phyloP scores from a whole-genome alignment of 2,888 invertebrate species.

The Alsophila aescularia region DNA sequence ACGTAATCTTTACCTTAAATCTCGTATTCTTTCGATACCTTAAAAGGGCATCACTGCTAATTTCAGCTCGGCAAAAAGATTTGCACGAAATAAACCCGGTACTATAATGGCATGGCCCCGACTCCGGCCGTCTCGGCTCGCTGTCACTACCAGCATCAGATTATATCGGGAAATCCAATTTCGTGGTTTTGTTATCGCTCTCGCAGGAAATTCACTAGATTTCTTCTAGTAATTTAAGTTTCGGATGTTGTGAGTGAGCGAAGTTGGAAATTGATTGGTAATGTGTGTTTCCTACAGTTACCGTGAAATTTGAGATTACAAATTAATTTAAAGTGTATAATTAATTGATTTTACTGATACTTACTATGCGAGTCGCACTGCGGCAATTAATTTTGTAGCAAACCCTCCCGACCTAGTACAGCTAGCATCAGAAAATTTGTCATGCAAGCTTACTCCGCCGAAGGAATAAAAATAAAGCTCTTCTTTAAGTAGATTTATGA shows the following conservation, averaged over 20 bases:
- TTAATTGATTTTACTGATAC: too few relatives aligned
- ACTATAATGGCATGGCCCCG: constrained; percentile 23
- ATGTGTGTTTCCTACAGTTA: constrained; percentile 4
- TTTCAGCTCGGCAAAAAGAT: constrained; percentile 32
- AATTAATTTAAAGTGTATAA: too few relatives aligned
- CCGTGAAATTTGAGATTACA: too few relatives aligned
- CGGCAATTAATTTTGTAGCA: not conserved
- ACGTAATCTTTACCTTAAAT: constrained; percentile 8
- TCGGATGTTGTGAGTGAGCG: constrained; percentile 18
- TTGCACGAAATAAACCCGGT: constrained; percentile 27
- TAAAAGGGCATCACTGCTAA: constrained; percentile 30
- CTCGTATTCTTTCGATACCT: constrained; percentile 24
- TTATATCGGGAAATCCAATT: constrained; percentile 83
- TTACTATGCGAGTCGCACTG: too few relatives aligned
- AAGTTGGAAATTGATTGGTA: constrained; percentile 18
- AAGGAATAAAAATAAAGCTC: constrained; percentile 43
- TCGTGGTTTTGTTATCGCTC: constrained; percentile 81
- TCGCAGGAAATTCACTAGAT: constrained; percentile 73
- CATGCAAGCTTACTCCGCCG: constrained; percentile 45
- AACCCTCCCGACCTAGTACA: not conserved
- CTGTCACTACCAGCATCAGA: constrained; percentile 74
- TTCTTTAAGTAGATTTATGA: constrained; percentile 62
- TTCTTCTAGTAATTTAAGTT: constrained; percentile 57
- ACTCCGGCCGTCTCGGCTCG: constrained; percentile 48
- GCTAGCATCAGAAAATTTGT: constrained; percentile 39